Conservation (phyloP, 2,888 invertebrate genomes). For the Cordylochernes scorpioides region DNA sequence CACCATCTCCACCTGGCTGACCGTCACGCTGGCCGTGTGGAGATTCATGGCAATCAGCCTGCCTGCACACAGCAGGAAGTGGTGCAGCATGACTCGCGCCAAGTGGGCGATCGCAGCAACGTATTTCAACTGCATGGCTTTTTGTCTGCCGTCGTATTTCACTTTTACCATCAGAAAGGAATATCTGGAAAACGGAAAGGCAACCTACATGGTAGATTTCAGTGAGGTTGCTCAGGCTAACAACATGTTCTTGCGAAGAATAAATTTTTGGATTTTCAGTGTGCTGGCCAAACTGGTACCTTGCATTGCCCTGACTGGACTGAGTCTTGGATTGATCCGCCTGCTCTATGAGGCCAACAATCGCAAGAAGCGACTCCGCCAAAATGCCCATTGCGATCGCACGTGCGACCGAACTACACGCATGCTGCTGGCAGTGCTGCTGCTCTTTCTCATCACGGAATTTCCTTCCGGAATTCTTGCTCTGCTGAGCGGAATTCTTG, state of each 20-base stretch:
- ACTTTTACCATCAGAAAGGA: slow-evolving; percentile 37
- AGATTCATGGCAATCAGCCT: slow-evolving; percentile 43
- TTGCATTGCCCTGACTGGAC: slow-evolving; percentile 50
- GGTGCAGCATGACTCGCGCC: slow-evolving; percentile 46
- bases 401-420: slow-evolving; percentile 46
- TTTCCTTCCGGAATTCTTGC: slow-evolving; percentile 51
- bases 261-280: slow-evolving; percentile 73
- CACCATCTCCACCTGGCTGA: slow-evolving; percentile 75
- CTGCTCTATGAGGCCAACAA: slow-evolving; percentile 15
- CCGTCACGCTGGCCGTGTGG: slow-evolving; percentile 75
- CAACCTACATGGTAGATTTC: slow-evolving; percentile 28
- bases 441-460: slow-evolving; percentile 62
- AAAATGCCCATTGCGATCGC: slow-evolving; percentile 3
- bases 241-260: slow-evolving; percentile 24
- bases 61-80: slow-evolving; percentile 8
- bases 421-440: slow-evolving; percentile 58
- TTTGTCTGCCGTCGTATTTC: slow-evolving; percentile 59
- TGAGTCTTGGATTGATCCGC: slow-evolving; percentile 21
- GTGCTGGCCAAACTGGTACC: slow-evolving; percentile 74
- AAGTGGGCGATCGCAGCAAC: slow-evolving; percentile 45
- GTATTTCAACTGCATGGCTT: slow-evolving; percentile 49
- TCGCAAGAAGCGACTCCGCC: slow-evolving; percentile 11
- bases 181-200: slow-evolving; percentile 4
- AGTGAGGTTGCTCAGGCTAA: slow-evolving; percentile 33
- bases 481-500: slow-evolving; percentile 44